These are phyloP conservation scores for Polylopha cassiicola DNA, from an alignment of 2,888 invertebrate genomes.

Conservation along the genomic window DNA sequence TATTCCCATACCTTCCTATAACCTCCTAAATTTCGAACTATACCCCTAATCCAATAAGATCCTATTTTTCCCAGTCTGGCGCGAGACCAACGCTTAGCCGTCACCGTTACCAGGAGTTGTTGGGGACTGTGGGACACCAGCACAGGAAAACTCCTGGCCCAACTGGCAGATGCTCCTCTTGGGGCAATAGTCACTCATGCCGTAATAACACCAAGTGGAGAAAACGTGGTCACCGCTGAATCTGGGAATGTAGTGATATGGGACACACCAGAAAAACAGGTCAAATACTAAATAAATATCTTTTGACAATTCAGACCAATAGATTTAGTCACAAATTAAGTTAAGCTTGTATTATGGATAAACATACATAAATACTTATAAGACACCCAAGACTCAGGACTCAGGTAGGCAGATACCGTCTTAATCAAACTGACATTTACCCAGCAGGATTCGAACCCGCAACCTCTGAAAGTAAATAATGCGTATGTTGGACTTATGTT, in stretches of 20 bases:
- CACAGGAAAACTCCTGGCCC: conserved; percentile 89
- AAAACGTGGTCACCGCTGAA: conserved; percentile 92
- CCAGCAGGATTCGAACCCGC: no score
- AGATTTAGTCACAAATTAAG: no score
- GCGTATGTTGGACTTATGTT: no score
- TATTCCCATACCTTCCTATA: no score
- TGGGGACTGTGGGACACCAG: conserved; percentile 96
- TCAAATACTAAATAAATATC: conserved; percentile 21
- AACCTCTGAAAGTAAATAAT: no score
- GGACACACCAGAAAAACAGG: conserved; percentile 78
- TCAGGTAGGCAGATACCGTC: no score
- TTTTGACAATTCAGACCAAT: no score
- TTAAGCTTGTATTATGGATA: no score
- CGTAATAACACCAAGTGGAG: conserved; percentile 89
- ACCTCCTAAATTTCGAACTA: no score
- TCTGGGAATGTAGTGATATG: conserved; percentile 94
- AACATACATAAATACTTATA: no score
- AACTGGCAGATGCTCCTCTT: conserved; percentile 92
- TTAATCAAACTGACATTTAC: neutral
- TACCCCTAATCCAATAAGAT: no score
- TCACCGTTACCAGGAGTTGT: conserved; percentile 95
- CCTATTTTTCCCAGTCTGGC: conserved; percentile 78
- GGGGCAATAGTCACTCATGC: conserved; percentile 97
- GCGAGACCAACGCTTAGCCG: conserved; percentile 87
- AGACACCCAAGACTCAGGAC: no score